Conservation (phyloP, 2,113 vertebrate genomes). For the Gobio gobio region DNA sequence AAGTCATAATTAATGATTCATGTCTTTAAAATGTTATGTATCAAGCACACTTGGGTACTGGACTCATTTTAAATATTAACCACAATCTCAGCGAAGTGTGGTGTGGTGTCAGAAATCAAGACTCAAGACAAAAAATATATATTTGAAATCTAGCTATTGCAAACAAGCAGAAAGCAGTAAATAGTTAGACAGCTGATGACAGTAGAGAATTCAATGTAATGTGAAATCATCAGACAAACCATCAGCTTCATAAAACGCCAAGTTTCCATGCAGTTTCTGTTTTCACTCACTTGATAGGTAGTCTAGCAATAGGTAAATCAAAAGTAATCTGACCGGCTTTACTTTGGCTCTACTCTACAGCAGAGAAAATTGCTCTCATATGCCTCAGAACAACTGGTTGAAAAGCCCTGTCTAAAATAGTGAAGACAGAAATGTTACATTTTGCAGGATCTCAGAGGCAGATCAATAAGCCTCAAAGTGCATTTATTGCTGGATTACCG, state of each 20-base stretch:
- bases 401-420: conserved; percentile 1
- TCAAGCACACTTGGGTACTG: background rate
- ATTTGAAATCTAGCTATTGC: conserved; percentile 11
- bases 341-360: conserved; percentile 31
- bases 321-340: conserved; percentile 1
- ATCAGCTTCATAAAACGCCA: conserved; percentile 7
- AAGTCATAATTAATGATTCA: background rate
- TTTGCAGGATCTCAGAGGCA: conserved; percentile 29
- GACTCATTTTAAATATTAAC: background rate
- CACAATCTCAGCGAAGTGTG: background rate
- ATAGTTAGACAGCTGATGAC: conserved; percentile 30
- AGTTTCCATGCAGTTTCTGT: conserved; percentile 46
- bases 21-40: background rate
- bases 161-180: conserved; percentile 2
- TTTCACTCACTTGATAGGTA: conserved; percentile 19
- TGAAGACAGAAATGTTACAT: conserved; percentile 11
- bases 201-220: conserved; percentile 32
- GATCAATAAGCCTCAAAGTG: conserved; percentile 13
- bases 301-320: conserved; percentile 22
- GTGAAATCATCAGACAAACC: conserved; percentile 33
- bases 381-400: background rate
- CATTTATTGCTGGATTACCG: conserved; percentile 4
- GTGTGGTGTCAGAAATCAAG: background rate
- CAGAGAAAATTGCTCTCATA: conserved; percentile 39
- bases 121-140: no score